Conservation (phyloP, 2,113 vertebrate genomes). For the Phoxinus phoxinus region DNA sequence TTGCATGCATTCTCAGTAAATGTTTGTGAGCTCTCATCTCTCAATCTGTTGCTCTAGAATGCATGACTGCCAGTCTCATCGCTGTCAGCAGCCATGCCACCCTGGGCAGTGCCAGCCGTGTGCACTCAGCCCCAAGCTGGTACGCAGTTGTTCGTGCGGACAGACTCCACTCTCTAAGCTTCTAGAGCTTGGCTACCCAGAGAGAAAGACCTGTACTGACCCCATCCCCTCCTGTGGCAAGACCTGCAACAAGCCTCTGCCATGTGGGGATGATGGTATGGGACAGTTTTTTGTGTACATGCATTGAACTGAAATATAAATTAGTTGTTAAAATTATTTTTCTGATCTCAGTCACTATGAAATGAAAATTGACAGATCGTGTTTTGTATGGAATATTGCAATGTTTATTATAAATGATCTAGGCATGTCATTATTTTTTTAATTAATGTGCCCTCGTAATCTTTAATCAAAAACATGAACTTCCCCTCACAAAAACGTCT, state of each 20-base stretch:
- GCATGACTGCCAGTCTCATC: slow-evolving; percentile 88
- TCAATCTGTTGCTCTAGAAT: slow-evolving; percentile 68
- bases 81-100: slow-evolving; percentile 88
- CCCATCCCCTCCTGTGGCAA: slow-evolving; percentile 93
- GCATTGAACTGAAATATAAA: not conserved
- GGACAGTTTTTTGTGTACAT: not conserved
- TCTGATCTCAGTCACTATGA: not conserved
- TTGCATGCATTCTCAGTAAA: not conserved
- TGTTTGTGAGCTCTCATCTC: not conserved
- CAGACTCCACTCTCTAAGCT: slow-evolving; percentile 91
- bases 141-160: slow-evolving; percentile 88
- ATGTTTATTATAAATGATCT: not conserved
- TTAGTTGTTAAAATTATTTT: not conserved
- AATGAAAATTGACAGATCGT: not conserved
- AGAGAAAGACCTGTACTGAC: slow-evolving; percentile 87
- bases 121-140: slow-evolving; percentile 83
- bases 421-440: not conserved
- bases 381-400: not conserved
- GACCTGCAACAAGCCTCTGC: slow-evolving; percentile 90
- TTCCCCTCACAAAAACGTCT: too few species aligned
- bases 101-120: slow-evolving; percentile 85
- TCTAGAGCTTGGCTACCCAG: slow-evolving; percentile 86
- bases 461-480: not conserved
- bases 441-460: not conserved
- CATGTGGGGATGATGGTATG: slow-evolving; percentile 91